phyloP scores from a whole-genome alignment of 2,797 vertebrate species.

The Neosilurus hyrtlii region DNA sequence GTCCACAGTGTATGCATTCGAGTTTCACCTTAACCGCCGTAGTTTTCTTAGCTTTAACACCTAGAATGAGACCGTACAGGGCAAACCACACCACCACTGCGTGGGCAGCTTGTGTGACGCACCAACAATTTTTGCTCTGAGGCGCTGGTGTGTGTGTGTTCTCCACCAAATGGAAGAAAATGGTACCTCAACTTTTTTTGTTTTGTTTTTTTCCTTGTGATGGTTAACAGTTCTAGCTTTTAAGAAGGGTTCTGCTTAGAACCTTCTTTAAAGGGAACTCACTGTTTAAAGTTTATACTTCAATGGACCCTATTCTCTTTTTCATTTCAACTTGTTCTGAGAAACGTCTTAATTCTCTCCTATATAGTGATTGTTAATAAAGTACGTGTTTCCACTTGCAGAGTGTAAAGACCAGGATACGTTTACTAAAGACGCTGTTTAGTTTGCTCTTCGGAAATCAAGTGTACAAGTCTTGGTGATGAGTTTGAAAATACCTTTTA shows the following conservation, averaged over 20 bases:
- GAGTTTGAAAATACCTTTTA: slow-evolving; percentile 40
- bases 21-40: background rate
- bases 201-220: no score
- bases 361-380: background rate
- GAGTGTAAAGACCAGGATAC: no score
- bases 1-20: background rate
- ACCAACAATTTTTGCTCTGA: background rate
- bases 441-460: slow-evolving; percentile 22
- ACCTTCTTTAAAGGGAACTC: background rate
- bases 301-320: background rate
- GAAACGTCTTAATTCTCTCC: background rate
- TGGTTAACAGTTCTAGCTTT: background rate
- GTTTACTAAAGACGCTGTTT: background rate
- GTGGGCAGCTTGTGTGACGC: background rate
- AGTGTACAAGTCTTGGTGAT: slow-evolving; percentile 6
- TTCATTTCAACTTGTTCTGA: background rate
- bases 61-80: background rate
- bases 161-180: slow-evolving; percentile 4
- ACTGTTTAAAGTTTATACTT: background rate
- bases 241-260: background rate
- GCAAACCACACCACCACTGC: background rate
- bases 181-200: background rate
- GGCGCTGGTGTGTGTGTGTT: background rate
- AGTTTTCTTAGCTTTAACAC: background rate
- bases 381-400: background rate